Evolutionary conservation across 2,797 vertebrate genomes (phyloP).

Genomic region (Muscicapa comitata): DNA sequence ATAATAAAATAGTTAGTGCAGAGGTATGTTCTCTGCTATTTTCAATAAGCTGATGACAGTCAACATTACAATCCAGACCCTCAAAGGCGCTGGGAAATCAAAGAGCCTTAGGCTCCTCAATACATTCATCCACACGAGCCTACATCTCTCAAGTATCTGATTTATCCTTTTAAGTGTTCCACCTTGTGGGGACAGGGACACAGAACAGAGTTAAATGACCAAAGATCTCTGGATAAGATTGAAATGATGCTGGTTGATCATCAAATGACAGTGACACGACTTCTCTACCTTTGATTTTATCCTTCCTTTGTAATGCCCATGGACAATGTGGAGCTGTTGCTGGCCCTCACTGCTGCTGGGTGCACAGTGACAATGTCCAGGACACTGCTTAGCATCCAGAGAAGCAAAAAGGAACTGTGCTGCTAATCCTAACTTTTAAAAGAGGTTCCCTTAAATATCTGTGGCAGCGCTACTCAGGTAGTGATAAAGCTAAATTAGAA

Average conservation of each 20-base stretch:
- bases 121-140: neutral
- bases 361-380: neutral
- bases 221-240: neutral
- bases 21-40: neutral
- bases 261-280: neutral
- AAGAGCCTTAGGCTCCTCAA: neutral
- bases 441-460: neutral
- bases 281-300: neutral
- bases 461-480: neutral
- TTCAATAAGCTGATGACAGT: neutral
- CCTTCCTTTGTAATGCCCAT: neutral
- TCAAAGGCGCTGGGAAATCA: neutral
- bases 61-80: neutral
- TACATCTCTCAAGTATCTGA: neutral
- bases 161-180: neutral
- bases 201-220: neutral
- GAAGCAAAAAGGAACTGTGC: neutral
- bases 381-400: neutral
- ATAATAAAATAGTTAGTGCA: conserved; percentile 16
- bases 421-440: neutral
- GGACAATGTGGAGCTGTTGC: neutral
- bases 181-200: neutral
- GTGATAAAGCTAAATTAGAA: neutral
- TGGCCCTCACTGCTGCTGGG: neutral
- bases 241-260: neutral